phyloP scores from a whole-genome alignment of 2,797 vertebrate species.

The Diplodus sargus region DNA sequence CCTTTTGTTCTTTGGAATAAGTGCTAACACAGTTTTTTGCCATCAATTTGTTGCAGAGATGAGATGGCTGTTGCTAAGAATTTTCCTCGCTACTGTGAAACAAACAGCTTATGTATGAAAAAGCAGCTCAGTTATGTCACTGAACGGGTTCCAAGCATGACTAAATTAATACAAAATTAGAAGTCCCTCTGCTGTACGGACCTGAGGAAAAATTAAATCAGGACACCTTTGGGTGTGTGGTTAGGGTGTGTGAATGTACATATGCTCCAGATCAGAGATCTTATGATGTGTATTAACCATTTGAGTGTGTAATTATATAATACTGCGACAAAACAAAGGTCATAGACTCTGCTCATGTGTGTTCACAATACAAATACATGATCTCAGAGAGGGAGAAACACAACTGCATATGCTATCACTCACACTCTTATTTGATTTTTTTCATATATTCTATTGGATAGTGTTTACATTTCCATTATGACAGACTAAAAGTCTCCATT shows the following conservation, averaged over 20 bases:
- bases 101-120: neutral
- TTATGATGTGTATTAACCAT: conserved; percentile 43
- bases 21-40: conserved; percentile 40
- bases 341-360: conserved; percentile 15
- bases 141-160: conserved; percentile 28
- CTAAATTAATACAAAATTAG: conserved; percentile 57
- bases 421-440: neutral
- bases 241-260: conserved; percentile 12
- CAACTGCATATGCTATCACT: conserved; percentile 8
- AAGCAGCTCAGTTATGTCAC: conserved; percentile 12
- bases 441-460: too few relatives aligned
- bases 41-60: conserved; percentile 27
- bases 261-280: conserved; percentile 19
- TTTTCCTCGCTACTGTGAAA: conserved; percentile 11
- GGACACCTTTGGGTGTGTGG: conserved; percentile 12
- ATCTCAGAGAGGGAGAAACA: neutral
- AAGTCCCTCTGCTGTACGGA: conserved; percentile 41
- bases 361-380: conserved; percentile 1
- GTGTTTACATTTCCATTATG: too few relatives aligned
- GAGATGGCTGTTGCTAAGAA: neutral
- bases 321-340: conserved; percentile 49
- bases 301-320: conserved; percentile 58
- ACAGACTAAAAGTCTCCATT: too few relatives aligned
- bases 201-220: conserved; percentile 43
- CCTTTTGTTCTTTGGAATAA: conserved; percentile 56